These are phyloP conservation scores for Rhynchophorus ferrugineus DNA, from an alignment of 1,140 invertebrate species.

Conservation along the genomic window DNA sequence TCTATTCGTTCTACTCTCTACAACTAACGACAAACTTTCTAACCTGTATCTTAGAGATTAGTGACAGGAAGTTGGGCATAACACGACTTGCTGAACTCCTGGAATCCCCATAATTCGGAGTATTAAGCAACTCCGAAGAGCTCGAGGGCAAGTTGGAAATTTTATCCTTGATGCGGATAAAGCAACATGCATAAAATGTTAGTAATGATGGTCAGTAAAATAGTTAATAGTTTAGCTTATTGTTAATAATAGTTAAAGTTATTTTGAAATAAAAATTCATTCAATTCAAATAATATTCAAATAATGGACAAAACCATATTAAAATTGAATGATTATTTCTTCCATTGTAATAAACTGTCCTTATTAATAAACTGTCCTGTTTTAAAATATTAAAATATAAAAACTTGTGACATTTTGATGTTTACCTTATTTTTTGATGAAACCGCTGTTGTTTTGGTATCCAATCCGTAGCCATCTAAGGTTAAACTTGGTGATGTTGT, in stretches of 20 bases:
- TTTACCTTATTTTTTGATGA: slow-evolving; percentile 6
- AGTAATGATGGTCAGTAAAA: too few species aligned
- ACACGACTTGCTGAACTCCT: slow-evolving; percentile 54
- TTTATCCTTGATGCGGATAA: slow-evolving; percentile 33
- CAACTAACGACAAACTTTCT: slow-evolving; percentile 34
- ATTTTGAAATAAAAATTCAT: too few species aligned
- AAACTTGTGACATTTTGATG: too few species aligned
- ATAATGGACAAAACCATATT: too few species aligned
- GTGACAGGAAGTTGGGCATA: slow-evolving; percentile 59
- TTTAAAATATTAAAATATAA: too few species aligned
- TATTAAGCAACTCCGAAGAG: slow-evolving; percentile 33
- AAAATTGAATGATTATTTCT: too few species aligned
- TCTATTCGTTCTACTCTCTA: too few species aligned
- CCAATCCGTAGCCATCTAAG: slow-evolving; percentile 17
- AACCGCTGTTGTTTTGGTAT: slow-evolving; percentile 12
- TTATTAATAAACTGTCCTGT: too few species aligned
- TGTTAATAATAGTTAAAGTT: too few species aligned
- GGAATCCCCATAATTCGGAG: slow-evolving; percentile 36
- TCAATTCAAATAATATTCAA: too few species aligned
- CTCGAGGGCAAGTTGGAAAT: slow-evolving; percentile 33
- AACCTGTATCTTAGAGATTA: slow-evolving; percentile 67
- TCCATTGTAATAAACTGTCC: too few species aligned
- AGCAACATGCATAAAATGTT: slow-evolving; percentile 14
- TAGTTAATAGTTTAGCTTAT: too few species aligned
- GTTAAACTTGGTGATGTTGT: slow-evolving; percentile 25